Evolutionary conservation across 2,888 invertebrate genomes (phyloP), one percentile per base, ranked within the genome.

Genomic region (Dicycla oo): DNA sequence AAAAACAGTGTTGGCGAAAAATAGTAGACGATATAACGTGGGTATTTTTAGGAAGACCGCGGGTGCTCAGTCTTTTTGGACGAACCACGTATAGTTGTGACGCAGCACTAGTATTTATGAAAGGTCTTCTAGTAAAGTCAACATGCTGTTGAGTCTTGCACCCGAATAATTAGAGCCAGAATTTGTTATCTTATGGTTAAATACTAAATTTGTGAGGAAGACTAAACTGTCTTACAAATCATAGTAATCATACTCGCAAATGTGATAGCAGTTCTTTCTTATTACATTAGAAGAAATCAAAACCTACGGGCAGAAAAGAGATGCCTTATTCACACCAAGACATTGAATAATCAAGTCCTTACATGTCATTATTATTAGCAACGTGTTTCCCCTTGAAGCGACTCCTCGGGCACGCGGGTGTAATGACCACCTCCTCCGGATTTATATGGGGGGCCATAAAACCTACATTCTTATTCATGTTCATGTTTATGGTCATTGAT

Each of bases 401-500:
- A 56, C 40, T 78, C 58, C 30, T 68, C 64, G 34, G 23, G 60
- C 75, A 64, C 60, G 56, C 68, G 38, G 65, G 78, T 86, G 88
- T 90, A 89, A 91, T 92, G 90, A 89, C 90, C 88, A 88, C 84
- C 85, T 87, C 88, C 79, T 87, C 87, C 78, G 86, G 88, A 92
- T 93, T 92, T 93, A 93, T 90, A 88, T 80, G 78, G 70, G 74
- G 78, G 81, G 86, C 88, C 89, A 86, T 93, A 93, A 94, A 93
- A 89, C 89, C 88, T 87, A 88, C 90, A 89, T 90, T 93, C 89
- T 93, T 93, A 93, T 93, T 92, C 92, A 93, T 91, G 90, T 88
- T 89, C 89, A 91, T 91, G 91, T 92, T 93, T 92, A 93, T 88
- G 89, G 87, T 92, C 91, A 93, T 93, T 92, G 92, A 91, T 93